A percentile compares a stretch with the other conserved stretches of the same genome.
These are phyloP conservation scores for Zygothrica quintamaculata DNA, from an alignment of 2,888 invertebrate species.

Conservation along the genomic window DNA sequence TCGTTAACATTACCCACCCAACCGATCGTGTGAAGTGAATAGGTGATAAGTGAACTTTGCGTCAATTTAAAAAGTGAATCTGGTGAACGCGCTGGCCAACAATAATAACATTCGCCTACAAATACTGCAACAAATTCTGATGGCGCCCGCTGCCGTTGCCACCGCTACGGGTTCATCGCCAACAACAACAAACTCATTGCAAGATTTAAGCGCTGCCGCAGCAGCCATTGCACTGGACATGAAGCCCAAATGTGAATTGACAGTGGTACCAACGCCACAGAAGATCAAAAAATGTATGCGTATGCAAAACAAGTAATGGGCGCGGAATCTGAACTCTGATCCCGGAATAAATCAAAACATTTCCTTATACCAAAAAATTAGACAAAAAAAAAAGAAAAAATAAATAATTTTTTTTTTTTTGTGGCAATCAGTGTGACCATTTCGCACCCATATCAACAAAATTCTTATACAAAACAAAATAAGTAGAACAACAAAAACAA, in stretches of 20 bases:
- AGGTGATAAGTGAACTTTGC: conserved; percentile 24
- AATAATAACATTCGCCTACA: conserved; percentile 38
- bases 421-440: not conserved
- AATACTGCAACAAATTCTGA: conserved; percentile 52
- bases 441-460: not conserved
- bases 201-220: conserved; percentile 78
- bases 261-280: conserved; percentile 50
- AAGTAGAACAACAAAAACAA: not conserved
- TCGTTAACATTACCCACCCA: conserved; percentile 41
- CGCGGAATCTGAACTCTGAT: not conserved
- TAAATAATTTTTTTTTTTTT: not conserved
- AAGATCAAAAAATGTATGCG: conserved; percentile 73
- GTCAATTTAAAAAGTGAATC: conserved; percentile 20
- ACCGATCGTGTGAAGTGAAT: conserved; percentile 59
- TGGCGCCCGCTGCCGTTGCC: conserved; percentile 70
- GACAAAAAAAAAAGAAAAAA: too few relatives aligned
- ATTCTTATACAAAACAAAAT: not conserved
- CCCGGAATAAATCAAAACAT: conserved; percentile 1
- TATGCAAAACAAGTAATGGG: not conserved
- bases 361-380: too few relatives aligned
- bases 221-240: conserved; percentile 80
- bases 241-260: conserved; percentile 70
- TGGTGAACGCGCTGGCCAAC: conserved; percentile 30
- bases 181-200: conserved; percentile 73
- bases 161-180: conserved; percentile 50